Percentiles rank a stretch among this genome's conserved stretches.
Conservation (phyloP, 2,113 vertebrate genomes). For the Myiozetetes cayanensis region DNA sequence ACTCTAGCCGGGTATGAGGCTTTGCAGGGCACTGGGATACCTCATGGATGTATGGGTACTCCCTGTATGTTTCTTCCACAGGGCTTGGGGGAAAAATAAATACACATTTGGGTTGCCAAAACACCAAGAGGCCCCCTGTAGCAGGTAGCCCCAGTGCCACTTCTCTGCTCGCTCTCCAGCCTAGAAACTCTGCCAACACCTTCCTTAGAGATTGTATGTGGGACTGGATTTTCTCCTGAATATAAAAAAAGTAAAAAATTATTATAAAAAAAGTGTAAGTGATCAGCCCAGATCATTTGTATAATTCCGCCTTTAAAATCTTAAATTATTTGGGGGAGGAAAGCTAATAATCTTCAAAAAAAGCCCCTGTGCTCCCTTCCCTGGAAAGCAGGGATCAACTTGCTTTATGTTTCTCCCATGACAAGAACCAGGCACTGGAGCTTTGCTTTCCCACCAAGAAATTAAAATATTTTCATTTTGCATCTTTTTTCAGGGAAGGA, state of each 20-base stretch:
- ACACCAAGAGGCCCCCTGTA: accelerated
- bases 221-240: not conserved
- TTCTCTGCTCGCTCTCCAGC: not conserved
- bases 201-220: not conserved
- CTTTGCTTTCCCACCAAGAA: not conserved
- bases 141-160: not conserved
- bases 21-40: accelerated
- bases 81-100: not conserved
- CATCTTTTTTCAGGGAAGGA: not conserved
- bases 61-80: not conserved
- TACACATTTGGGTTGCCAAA: not conserved
- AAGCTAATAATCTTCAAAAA: not conserved
- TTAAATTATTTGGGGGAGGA: not conserved
- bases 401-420: accelerated
- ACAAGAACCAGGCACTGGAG: accelerated
- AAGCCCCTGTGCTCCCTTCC: not conserved
- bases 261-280: not conserved
- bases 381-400: not conserved
- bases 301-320: not conserved
- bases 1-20: not conserved
- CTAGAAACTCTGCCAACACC: not conserved
- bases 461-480: not conserved
- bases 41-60: not conserved
- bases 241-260: not conserved
- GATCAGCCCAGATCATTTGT: not conserved